Conservation (phyloP, 2,888 invertebrate species). For the Nomada lathburiana region DNA sequence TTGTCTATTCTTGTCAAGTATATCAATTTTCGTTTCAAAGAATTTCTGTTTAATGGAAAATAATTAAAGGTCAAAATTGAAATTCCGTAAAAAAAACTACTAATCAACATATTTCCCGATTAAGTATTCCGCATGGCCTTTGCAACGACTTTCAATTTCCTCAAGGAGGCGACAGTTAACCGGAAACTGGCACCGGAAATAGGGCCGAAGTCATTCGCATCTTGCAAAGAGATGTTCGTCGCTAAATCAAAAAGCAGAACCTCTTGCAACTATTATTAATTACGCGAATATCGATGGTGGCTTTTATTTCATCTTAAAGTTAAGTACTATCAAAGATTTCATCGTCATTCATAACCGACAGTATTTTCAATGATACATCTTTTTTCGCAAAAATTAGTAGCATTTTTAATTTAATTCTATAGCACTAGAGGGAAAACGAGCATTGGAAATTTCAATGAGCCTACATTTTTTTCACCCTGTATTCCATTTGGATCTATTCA, state of each 20-base stretch:
- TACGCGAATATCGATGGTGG: not conserved
- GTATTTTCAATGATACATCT: too few relatives aligned
- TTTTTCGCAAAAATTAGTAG: too few relatives aligned
- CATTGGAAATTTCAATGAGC: too few relatives aligned
- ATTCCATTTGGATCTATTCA: too few relatives aligned
- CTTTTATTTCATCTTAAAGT: constrained; percentile 3
- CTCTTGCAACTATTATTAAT: constrained; percentile 28
- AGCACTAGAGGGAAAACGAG: too few relatives aligned
- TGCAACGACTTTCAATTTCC: constrained; percentile 63
- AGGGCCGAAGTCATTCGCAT: constrained; percentile 75
- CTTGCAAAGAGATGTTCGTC: constrained; percentile 66
- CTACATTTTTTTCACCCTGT: too few relatives aligned
- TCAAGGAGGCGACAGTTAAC: constrained; percentile 51
- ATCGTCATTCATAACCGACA: not conserved
- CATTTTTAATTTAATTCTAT: too few relatives aligned
- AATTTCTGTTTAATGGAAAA: not conserved
- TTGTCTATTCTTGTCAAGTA: too few relatives aligned
- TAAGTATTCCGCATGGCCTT: constrained; percentile 9
- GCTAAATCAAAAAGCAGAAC: constrained; percentile 9
- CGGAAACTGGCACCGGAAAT: constrained; percentile 75
- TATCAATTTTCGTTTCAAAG: not conserved
- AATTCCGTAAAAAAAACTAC: not conserved
- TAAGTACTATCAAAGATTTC: not conserved
- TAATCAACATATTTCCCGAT: constrained; percentile 15
- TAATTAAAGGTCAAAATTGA: not conserved